Evolutionary conservation across 2,113 vertebrate genomes (phyloP).

Genomic region (Choloepus hoffmanni): DNA sequence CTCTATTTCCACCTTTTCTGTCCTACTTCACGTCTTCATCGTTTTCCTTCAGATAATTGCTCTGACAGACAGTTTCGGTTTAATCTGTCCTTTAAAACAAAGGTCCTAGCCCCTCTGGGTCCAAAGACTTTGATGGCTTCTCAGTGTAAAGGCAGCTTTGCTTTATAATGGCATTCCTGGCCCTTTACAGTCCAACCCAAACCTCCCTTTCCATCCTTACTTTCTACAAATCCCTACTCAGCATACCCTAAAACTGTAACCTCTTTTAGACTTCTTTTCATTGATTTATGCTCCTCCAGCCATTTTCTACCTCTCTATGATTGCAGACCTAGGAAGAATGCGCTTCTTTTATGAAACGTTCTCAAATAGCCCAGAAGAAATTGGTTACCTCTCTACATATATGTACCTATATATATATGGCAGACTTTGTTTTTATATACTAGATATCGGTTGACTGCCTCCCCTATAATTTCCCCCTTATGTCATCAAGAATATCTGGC

Average conservation of each 20-base stretch:
- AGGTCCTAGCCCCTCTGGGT: background rate
- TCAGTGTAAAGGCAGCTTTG: background rate
- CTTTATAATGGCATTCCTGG: background rate
- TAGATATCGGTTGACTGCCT: background rate
- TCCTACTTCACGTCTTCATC: background rate
- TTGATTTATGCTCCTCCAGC: background rate
- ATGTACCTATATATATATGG: background rate
- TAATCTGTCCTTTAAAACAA: background rate
- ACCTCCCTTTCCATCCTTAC: background rate
- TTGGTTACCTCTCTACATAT: background rate
- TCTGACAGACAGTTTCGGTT: background rate
- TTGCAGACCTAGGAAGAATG: background rate
- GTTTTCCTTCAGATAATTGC: background rate
- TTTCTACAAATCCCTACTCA: background rate
- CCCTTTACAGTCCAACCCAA: background rate
- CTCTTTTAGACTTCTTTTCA: background rate
- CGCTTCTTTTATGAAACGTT: background rate
- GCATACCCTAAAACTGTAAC: background rate
- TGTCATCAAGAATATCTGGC: rapidly evolving
- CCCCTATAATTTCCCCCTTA: background rate
- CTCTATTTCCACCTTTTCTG: background rate
- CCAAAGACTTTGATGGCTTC: background rate
- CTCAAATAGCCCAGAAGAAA: background rate
- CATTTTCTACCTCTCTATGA: background rate
- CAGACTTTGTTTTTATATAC: background rate